A percentile compares a stretch with the other conserved stretches of the same genome.
Evolutionary conservation across 2,888 invertebrate genomes (phyloP).

Genomic region (Athrips mouffetella): DNA sequence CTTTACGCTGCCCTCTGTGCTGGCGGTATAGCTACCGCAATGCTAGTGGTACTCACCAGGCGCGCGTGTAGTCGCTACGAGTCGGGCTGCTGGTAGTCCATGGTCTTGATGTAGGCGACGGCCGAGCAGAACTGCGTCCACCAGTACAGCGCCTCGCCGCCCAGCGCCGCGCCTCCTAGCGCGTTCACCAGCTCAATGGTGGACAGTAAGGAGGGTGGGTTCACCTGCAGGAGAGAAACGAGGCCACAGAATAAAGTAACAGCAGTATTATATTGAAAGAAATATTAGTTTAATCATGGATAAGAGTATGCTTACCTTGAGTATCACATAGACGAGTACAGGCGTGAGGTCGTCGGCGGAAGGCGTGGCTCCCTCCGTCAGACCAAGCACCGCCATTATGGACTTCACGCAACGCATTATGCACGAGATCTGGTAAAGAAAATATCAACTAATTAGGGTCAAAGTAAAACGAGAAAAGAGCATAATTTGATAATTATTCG

Average conservation of each 20-base stretch:
- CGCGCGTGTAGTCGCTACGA: slow-evolving; percentile 56
- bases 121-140: slow-evolving; percentile 99
- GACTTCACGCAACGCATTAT: slow-evolving; percentile 93
- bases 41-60: slow-evolving; percentile 39
- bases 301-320: slow-evolving; percentile 82
- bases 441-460: too few species aligned
- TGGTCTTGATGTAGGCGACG: slow-evolving; percentile 98
- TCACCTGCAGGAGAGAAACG: too few species aligned
- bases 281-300: too few species aligned
- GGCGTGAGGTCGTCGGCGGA: slow-evolving; percentile 98
- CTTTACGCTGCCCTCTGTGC: too few species aligned
- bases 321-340: slow-evolving; percentile 96
- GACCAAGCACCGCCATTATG: slow-evolving; percentile 94
- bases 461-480: too few species aligned
- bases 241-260: too few species aligned
- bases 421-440: slow-evolving; percentile 79
- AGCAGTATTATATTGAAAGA: background rate
- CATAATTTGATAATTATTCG: too few species aligned
- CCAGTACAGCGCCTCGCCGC: slow-evolving; percentile 97
- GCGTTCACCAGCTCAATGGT: slow-evolving; percentile 97
- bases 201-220: slow-evolving; percentile 95
- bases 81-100: slow-evolving; percentile 83
- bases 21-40: too few species aligned
- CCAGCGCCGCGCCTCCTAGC: slow-evolving; percentile 89
- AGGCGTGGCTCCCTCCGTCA: slow-evolving; percentile 86